Conservation (phyloP, 2,888 invertebrate genomes). For the Argyresthia albistria region DNA sequence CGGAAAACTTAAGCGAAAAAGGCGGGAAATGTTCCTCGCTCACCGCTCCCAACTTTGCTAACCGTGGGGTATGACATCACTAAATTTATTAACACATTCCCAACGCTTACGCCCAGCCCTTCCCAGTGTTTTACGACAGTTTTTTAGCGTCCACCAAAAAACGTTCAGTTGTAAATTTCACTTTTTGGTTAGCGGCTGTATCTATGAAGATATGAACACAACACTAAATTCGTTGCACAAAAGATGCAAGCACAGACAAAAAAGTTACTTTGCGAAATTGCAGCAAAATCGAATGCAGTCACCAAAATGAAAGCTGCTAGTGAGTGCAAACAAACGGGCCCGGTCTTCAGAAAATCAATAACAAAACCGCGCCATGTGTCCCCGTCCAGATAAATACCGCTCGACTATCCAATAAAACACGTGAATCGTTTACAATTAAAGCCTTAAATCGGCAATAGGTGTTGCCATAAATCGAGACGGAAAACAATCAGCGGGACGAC, state of each 20-base stretch:
- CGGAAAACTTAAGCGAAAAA: slow-evolving; percentile 67
- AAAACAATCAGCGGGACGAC: slow-evolving; percentile 70
- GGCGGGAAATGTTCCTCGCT: slow-evolving; percentile 64
- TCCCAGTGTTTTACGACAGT: slow-evolving; percentile 48
- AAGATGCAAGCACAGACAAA: too few relatives aligned
- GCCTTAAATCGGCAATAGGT: slow-evolving; percentile 73
- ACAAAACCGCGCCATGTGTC: slow-evolving; percentile 54
- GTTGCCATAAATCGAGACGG: slow-evolving; percentile 69
- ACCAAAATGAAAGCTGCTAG: neutral
- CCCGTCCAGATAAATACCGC: slow-evolving; percentile 52
- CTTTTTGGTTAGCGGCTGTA: too few relatives aligned
- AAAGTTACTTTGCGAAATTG: neutral
- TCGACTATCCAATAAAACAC: slow-evolving; percentile 71
- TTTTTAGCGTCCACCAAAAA: slow-evolving; percentile 17
- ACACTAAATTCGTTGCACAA: too few relatives aligned
- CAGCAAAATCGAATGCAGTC: neutral
- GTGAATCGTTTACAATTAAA: slow-evolving; percentile 71
- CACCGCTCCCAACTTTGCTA: slow-evolving; percentile 12
- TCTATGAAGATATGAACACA: too few relatives aligned
- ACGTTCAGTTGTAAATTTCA: too few relatives aligned
- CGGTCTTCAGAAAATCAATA: slow-evolving; percentile 51
- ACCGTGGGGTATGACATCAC: slow-evolving; percentile 49
- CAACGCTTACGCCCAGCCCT: slow-evolving; percentile 34
- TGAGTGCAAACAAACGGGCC: too few relatives aligned
- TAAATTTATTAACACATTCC: slow-evolving; percentile 70